phyloP scores from a whole-genome alignment of 1,140 invertebrate species.

The Drosophila murphyi region DNA sequence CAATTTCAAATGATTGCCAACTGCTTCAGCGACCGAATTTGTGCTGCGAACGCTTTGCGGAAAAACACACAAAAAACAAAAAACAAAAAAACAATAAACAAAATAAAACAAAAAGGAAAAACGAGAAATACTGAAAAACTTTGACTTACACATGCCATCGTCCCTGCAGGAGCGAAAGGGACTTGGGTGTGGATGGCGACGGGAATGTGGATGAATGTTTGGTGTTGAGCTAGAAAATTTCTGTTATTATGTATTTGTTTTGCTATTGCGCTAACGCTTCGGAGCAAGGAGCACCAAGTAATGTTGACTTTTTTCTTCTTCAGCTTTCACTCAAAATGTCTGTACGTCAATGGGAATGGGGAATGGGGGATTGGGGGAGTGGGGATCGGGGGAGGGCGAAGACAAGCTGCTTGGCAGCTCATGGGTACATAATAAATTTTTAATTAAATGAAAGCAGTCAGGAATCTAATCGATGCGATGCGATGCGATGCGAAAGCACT shows the following conservation, averaged over 20 bases:
- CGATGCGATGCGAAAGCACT: not conserved
- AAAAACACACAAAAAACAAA: not conserved
- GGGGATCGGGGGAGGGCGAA: not conserved
- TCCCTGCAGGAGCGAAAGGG: not conserved
- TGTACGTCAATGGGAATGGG: constrained; percentile 38
- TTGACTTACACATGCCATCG: constrained; percentile 9
- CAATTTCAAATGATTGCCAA: not conserved
- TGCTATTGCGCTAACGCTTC: constrained; percentile 29
- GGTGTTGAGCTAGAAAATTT: constrained; percentile 38
- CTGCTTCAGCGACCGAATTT: not conserved
- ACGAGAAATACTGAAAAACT: not conserved
- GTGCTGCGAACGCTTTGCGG: not conserved
- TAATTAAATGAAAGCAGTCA: constrained; percentile 59
- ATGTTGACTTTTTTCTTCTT: constrained; percentile 54
- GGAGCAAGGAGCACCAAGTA: constrained; percentile 44
- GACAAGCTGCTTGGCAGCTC: constrained; percentile 30
- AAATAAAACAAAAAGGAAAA: not conserved
- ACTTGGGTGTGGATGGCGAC: not conserved
- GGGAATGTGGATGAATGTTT: not conserved
- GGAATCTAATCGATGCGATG: constrained; percentile 19
- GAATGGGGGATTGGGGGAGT: not conserved
- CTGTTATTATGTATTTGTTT: constrained; percentile 60
- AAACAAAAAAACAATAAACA: not conserved
- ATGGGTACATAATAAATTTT: constrained; percentile 52
- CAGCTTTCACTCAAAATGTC: constrained; percentile 56